Evolutionary conservation across 2,888 invertebrate genomes (phyloP).

Genomic region (Cyclophora punctaria): DNA sequence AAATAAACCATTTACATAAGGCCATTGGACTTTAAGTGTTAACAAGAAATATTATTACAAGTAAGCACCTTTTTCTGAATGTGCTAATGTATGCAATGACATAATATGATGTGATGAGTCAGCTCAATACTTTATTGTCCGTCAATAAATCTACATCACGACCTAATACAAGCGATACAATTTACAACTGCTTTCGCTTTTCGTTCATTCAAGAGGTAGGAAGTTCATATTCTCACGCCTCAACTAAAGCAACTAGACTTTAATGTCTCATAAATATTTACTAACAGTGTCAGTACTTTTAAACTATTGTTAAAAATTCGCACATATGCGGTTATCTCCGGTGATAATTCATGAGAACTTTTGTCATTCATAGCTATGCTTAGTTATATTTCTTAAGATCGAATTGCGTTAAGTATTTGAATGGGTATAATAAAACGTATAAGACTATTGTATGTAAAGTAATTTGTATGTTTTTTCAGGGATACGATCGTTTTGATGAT

Average conservation of each 20-base stretch:
- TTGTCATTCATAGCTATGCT: constrained; percentile 19
- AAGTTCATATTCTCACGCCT: constrained; percentile 23
- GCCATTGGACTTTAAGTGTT: no score
- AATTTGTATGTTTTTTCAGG: neutral
- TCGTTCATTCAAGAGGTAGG: constrained; percentile 22
- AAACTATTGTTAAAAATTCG: constrained; percentile 21
- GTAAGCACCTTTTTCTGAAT: no score
- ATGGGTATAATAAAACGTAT: constrained; percentile 3
- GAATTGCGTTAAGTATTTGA: constrained; percentile 15
- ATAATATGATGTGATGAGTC: constrained; percentile 28
- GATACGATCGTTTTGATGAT: constrained; percentile 23
- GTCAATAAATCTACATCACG: constrained; percentile 16
- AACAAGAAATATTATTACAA: no score
- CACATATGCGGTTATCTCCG: constrained; percentile 18
- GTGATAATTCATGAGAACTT: constrained; percentile 21
- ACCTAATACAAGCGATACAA: constrained; percentile 13
- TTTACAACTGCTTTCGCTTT: constrained; percentile 19
- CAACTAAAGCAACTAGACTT: constrained; percentile 13
- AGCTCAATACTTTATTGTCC: constrained; percentile 16
- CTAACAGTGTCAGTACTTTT: constrained; percentile 18
- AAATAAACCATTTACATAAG: no score
- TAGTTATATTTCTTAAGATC: constrained; percentile 17
- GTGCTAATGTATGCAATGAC: no score
- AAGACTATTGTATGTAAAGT: neutral
- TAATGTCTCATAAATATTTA: constrained; percentile 10